These are phyloP conservation scores for Drosophila testacea DNA, from an alignment of 2,888 invertebrate genomes.

Conservation along the genomic window DNA sequence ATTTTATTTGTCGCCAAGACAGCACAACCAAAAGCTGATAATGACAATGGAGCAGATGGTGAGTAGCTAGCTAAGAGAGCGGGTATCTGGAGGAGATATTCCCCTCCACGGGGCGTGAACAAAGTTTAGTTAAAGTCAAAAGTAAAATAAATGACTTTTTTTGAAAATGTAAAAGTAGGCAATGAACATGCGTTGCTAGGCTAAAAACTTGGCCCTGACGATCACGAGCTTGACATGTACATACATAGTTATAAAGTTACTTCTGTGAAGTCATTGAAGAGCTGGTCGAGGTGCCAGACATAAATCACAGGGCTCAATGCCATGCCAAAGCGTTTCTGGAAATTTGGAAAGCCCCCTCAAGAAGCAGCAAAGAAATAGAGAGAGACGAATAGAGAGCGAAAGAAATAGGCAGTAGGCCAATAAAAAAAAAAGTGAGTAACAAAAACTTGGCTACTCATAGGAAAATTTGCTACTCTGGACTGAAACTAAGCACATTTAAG, in stretches of 20 bases:
- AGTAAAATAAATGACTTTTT: constrained; percentile 58
- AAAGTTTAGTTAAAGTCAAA: constrained; percentile 51
- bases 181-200: constrained; percentile 40
- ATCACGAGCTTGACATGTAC: constrained; percentile 50
- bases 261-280: constrained; percentile 51
- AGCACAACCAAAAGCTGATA: constrained; percentile 42
- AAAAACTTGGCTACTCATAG: constrained; percentile 35
- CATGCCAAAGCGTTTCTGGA: constrained; percentile 38
- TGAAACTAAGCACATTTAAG: constrained; percentile 75
- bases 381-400: constrained; percentile 5
- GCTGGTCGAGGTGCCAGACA: constrained; percentile 59
- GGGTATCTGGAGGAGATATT: not conserved
- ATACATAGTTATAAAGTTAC: constrained; percentile 11
- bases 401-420: not conserved
- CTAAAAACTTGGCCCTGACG: constrained; percentile 20
- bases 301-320: constrained; percentile 67
- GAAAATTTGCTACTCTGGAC: constrained; percentile 32
- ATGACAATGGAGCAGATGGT: constrained; percentile 53
- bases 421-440: constrained; percentile 50
- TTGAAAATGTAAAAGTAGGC: constrained; percentile 31
- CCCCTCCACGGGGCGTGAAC: constrained; percentile 54
- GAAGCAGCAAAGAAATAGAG: constrained; percentile 13
- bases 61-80: constrained; percentile 4
- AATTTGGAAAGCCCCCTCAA: constrained; percentile 45
- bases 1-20: constrained; percentile 68